Conservation (phyloP, 2,888 invertebrate species). For the Alcis repandata region DNA sequence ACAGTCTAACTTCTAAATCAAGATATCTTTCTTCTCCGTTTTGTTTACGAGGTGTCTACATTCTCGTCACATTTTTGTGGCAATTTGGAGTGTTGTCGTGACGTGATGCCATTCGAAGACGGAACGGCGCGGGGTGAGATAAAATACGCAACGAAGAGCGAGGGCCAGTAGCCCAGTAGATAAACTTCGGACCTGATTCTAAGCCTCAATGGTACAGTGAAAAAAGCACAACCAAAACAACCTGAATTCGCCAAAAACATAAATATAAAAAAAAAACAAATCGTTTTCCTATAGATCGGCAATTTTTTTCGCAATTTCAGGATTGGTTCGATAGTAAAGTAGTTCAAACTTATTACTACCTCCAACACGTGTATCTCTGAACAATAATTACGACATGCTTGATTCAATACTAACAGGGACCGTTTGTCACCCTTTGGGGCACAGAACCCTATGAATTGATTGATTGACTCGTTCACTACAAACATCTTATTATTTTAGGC, state of each 20-base stretch:
- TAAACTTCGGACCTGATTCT: slow-evolving; percentile 2
- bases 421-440: too few relatives aligned
- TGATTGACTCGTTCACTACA: neutral
- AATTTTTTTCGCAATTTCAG: too few relatives aligned
- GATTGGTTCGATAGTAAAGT: too few relatives aligned
- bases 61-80: slow-evolving; percentile 46
- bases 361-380: too few relatives aligned
- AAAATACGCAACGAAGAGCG: slow-evolving; percentile 36
- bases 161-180: slow-evolving; percentile 5
- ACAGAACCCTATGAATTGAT: too few relatives aligned
- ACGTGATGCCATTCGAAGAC: slow-evolving; percentile 43
- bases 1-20: slow-evolving; percentile 29
- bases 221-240: too few relatives aligned
- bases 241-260: too few relatives aligned
- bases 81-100: slow-evolving; percentile 48
- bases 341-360: too few relatives aligned
- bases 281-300: neutral
- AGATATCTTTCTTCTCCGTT: slow-evolving; percentile 37
- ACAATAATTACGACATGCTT: too few relatives aligned
- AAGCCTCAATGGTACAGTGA: neutral
- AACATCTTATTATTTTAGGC: neutral
- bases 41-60: slow-evolving; percentile 48
- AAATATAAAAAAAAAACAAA: too few relatives aligned
- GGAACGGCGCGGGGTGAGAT: slow-evolving; percentile 42
- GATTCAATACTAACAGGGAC: too few relatives aligned